A percentile compares a stretch with the other conserved stretches of the same genome.
These are phyloP conservation scores for Pseudanteris insignis DNA, from an alignment of 2,888 invertebrate species.

Conservation along the genomic window DNA sequence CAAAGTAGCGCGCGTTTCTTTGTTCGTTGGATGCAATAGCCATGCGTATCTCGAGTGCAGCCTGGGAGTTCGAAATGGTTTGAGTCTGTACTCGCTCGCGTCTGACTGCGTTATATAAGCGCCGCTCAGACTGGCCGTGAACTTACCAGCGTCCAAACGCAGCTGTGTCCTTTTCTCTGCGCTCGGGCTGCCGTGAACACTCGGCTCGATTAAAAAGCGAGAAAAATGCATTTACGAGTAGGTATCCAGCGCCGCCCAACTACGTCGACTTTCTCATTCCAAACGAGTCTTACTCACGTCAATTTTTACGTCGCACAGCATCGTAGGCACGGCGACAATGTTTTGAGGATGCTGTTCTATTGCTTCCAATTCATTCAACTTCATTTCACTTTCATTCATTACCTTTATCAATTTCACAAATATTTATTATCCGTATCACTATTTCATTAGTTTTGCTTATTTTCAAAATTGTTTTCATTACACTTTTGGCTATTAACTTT, in stretches of 20 bases:
- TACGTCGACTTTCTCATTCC: slow-evolving; percentile 41
- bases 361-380: too few species aligned
- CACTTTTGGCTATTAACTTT: too few species aligned
- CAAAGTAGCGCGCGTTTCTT: slow-evolving; percentile 35
- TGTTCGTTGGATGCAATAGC: slow-evolving; percentile 41
- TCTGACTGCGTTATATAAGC: slow-evolving; percentile 47
- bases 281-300: slow-evolving; percentile 9
- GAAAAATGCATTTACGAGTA: slow-evolving; percentile 42
- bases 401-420: too few species aligned
- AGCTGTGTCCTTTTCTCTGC: slow-evolving; percentile 49
- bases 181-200: slow-evolving; percentile 38
- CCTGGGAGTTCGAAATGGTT: slow-evolving; percentile 42
- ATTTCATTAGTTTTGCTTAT: too few species aligned
- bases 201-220: slow-evolving; percentile 28
- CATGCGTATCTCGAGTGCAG: slow-evolving; percentile 48
- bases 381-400: too few species aligned
- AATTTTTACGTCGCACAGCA: slow-evolving; percentile 10
- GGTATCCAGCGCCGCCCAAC: slow-evolving; percentile 25
- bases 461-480: too few species aligned
- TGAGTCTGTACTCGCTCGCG: slow-evolving; percentile 37
- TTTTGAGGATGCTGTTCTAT: background rate
- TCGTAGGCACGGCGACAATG: too few species aligned
- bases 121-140: slow-evolving; percentile 63
- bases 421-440: too few species aligned
- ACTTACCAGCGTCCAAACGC: slow-evolving; percentile 61